Conservation (phyloP, 2,888 invertebrate genomes). For the Myopa testacea region DNA sequence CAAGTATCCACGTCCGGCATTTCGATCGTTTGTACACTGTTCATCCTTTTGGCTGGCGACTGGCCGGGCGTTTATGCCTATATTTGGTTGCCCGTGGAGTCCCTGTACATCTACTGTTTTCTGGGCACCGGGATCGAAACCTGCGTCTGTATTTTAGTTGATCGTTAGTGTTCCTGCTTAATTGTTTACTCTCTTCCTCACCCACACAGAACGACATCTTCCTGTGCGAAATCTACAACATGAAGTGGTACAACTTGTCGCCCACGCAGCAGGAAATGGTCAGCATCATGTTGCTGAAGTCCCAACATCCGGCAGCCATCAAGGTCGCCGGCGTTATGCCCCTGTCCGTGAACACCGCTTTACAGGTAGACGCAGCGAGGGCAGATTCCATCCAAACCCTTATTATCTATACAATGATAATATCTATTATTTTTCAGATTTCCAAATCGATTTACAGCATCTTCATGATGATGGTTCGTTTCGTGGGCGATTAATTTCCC, state of each 20-base stretch:
- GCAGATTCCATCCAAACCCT: not conserved
- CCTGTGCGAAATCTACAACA: slow-evolving; percentile 46
- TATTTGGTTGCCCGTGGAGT: not conserved
- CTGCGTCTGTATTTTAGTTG: slow-evolving; percentile 20
- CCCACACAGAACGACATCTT: slow-evolving; percentile 47
- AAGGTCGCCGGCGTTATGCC: slow-evolving; percentile 48
- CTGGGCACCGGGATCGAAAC: slow-evolving; percentile 24
- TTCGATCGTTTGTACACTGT: slow-evolving; percentile 26
- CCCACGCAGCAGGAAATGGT: slow-evolving; percentile 46
- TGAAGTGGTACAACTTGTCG: slow-evolving; percentile 49
- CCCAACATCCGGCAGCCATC: slow-evolving; percentile 45
- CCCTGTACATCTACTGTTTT: slow-evolving; percentile 24
- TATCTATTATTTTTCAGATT: slow-evolving; percentile 26
- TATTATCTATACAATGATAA: not conserved
- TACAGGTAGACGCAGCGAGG: slow-evolving; percentile 40
- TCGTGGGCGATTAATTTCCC: not conserved
- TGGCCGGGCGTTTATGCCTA: slow-evolving; percentile 30
- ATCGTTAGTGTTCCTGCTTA: not conserved
- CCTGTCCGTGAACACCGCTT: slow-evolving; percentile 48
- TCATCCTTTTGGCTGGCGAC: slow-evolving; percentile 11
- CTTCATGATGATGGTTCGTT: slow-evolving; percentile 42
- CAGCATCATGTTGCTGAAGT: slow-evolving; percentile 46
- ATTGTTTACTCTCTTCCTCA: not conserved
- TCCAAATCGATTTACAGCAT: slow-evolving; percentile 42
- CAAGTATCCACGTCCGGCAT: slow-evolving; percentile 32